These are phyloP conservation scores for Bombus terrestris DNA, from an alignment of 1,140 invertebrate genomes.

Conservation along the genomic window DNA sequence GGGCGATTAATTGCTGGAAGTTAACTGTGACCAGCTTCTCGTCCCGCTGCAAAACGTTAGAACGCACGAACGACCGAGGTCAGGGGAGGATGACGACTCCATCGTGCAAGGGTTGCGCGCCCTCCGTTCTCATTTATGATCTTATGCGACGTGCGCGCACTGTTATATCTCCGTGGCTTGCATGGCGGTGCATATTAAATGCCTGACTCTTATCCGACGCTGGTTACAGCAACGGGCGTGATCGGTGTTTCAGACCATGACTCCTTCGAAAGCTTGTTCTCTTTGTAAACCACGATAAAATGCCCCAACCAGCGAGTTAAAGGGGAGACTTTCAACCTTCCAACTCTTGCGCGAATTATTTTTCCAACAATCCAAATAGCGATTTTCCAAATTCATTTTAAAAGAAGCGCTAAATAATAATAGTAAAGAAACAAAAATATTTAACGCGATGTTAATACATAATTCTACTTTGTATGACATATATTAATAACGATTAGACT, in stretches of 20 bases:
- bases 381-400: no score
- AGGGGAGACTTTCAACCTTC: neutral
- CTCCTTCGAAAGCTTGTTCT: constrained; percentile 13
- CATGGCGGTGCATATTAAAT: constrained; percentile 75
- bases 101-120: constrained; percentile 66
- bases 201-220: constrained; percentile 64
- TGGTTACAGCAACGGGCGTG: constrained; percentile 46
- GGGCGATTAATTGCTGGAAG: constrained; percentile 34
- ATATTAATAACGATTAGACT: no score
- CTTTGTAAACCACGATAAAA: constrained; percentile 1
- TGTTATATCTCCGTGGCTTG: constrained; percentile 70
- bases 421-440: no score
- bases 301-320: neutral
- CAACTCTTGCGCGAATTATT: neutral
- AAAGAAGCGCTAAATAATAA: no score
- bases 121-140: constrained; percentile 75
- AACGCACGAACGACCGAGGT: constrained; percentile 26
- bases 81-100: constrained; percentile 74
- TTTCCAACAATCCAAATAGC: neutral
- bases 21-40: constrained; percentile 23
- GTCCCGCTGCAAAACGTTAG: neutral
- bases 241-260: constrained; percentile 59
- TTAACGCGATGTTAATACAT: no score
- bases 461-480: no score
- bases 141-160: constrained; percentile 77